Percentiles rank a stretch among this genome's conserved stretches.
These are phyloP conservation scores for Heliconius hermathena DNA, from an alignment of 1,140 invertebrate genomes.

Conservation along the genomic window DNA sequence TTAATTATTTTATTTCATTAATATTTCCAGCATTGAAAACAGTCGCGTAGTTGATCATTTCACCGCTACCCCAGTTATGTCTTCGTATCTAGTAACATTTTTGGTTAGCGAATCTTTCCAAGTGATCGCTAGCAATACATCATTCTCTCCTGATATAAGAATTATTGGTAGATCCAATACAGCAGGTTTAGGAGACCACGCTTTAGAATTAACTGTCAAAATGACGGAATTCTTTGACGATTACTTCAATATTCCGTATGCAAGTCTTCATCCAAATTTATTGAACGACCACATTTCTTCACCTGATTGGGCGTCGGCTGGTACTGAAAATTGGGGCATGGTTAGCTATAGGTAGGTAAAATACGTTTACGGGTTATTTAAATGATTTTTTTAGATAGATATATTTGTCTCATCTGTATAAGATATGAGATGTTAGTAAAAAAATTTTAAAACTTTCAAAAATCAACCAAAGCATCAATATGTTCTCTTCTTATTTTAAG, in stretches of 20 bases:
- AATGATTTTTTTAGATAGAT: no score
- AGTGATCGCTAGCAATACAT: conserved; percentile 61
- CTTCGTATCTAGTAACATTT: conserved; percentile 92
- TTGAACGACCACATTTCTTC: conserved; percentile 85
- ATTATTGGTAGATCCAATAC: conserved; percentile 83
- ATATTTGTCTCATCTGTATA: no score
- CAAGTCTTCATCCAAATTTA: conserved; percentile 65
- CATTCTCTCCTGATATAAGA: conserved; percentile 61
- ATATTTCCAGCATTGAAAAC: conserved; percentile 45
- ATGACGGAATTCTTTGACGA: conserved; percentile 74
- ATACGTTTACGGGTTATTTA: no score
- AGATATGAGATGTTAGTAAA: no score
- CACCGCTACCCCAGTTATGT: conserved; percentile 87
- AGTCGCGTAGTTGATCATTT: conserved; percentile 56
- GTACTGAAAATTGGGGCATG: conserved; percentile 85
- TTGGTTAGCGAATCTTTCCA: conserved; percentile 77
- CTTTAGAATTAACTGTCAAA: conserved; percentile 61
- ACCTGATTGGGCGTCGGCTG: conserved; percentile 88
- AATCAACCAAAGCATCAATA: not conserved
- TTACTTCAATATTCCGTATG: conserved; percentile 71
- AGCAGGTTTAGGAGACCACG: conserved; percentile 84
- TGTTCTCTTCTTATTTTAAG: no score
- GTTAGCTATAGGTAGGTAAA: conserved; percentile 83
- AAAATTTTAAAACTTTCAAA: not conserved
- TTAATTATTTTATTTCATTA: not conserved